These are phyloP conservation scores for Hydropotes inermis DNA, from an alignment of 2,113 vertebrate species.

Conservation along the genomic window DNA sequence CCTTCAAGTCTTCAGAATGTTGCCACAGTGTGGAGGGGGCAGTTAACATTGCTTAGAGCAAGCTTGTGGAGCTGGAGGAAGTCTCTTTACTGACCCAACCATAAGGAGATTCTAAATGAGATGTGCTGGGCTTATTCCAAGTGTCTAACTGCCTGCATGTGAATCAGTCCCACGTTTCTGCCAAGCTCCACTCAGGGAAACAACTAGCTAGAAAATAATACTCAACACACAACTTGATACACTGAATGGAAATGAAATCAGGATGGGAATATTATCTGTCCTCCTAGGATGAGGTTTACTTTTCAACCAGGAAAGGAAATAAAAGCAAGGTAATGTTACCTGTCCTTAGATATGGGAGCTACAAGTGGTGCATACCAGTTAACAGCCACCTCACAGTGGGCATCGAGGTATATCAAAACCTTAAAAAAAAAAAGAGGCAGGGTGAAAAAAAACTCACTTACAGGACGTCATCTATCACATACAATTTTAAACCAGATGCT, in stretches of 20 bases:
- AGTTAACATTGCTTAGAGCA: not conserved
- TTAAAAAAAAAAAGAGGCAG: slow-evolving; percentile 78
- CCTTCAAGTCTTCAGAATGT: not conserved
- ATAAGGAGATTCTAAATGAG: not conserved
- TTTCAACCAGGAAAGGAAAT: slow-evolving; percentile 55
- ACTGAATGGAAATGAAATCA: not conserved
- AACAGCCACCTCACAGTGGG: slow-evolving; percentile 96
- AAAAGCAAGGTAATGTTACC: slow-evolving; percentile 84
- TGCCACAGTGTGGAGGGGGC: not conserved
- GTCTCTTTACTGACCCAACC: not conserved
- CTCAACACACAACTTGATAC: not conserved
- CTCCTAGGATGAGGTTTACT: slow-evolving; percentile 43
- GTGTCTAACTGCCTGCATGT: not conserved
- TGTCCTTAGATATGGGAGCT: slow-evolving; percentile 97
- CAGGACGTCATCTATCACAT: not conserved
- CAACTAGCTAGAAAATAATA: not conserved
- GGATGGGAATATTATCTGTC: slow-evolving; percentile 6
- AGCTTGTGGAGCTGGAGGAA: not conserved
- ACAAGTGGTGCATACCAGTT: slow-evolving; percentile 98
- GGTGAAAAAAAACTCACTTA: slow-evolving; percentile 35
- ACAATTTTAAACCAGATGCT: slow-evolving; percentile 25
- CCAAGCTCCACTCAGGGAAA: not conserved
- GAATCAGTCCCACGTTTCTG: not conserved
- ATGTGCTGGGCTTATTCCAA: not conserved
- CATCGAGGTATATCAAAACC: slow-evolving; percentile 98